A percentile compares a stretch with the other conserved stretches of the same genome.
phyloP scores from a whole-genome alignment of 2,888 invertebrate genomes.

The Tachina fera region DNA sequence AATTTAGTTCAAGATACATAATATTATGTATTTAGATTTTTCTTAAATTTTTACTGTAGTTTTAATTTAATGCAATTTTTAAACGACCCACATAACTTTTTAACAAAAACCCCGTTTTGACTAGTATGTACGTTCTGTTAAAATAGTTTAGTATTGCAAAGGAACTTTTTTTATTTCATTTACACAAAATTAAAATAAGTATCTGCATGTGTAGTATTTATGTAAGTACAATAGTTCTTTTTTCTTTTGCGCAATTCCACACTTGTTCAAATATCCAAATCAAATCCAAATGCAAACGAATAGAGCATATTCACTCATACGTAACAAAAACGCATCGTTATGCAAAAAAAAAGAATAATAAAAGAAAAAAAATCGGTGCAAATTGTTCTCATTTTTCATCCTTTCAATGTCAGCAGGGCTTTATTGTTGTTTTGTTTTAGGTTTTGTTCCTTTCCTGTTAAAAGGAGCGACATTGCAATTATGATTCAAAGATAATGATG shows the following conservation, averaged over 20 bases:
- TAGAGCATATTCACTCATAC: slow-evolving; percentile 36
- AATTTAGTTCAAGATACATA: neutral
- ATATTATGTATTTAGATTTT: neutral
- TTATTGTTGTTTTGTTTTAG: slow-evolving; percentile 17
- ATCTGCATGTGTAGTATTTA: too few species aligned
- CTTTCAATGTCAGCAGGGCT: slow-evolving; percentile 55
- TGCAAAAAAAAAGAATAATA: neutral
- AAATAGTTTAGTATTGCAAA: neutral
- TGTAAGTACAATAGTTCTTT: neutral
- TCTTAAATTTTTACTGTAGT: neutral
- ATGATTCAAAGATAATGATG: slow-evolving; percentile 55
- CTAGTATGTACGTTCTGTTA: too few species aligned
- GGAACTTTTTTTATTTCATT: slow-evolving; percentile 2
- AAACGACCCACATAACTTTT: neutral
- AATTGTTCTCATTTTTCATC: slow-evolving; percentile 22
- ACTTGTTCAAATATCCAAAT: slow-evolving; percentile 28
- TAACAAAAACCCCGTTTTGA: neutral
- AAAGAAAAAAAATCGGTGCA: neutral
- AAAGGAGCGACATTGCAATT: slow-evolving; percentile 26
- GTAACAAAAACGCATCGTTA: slow-evolving; percentile 50
- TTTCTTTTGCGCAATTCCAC: slow-evolving; percentile 20
- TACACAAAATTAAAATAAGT: slow-evolving; percentile 41
- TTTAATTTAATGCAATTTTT: neutral
- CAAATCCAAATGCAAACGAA: slow-evolving; percentile 20
- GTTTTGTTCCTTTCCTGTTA: slow-evolving; percentile 28